A percentile compares a stretch with the other conserved stretches of the same genome.
Evolutionary conservation across 2,888 invertebrate genomes (phyloP).

Genomic region (Hirtodrosophila duncani): DNA sequence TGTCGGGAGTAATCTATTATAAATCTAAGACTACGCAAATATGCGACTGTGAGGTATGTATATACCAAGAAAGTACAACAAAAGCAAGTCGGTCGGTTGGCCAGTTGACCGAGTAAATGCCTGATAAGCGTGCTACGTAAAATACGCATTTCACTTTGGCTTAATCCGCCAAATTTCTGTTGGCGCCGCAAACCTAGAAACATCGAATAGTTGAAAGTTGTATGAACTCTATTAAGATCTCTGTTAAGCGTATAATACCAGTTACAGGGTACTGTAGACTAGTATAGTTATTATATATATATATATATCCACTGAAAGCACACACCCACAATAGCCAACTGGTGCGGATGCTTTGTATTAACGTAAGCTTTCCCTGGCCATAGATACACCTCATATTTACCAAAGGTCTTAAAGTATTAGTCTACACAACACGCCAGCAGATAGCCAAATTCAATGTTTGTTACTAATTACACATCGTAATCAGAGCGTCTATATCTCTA

Average conservation of each 20-base stretch:
- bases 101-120: slow-evolving; percentile 51
- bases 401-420: too few species aligned
- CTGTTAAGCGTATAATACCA: too few species aligned
- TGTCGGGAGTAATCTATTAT: slow-evolving; percentile 28
- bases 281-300: too few species aligned
- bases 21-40: slow-evolving; percentile 45
- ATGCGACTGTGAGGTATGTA: slow-evolving; percentile 13
- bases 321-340: too few species aligned
- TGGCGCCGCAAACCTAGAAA: too few species aligned
- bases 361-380: too few species aligned
- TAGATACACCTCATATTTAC: too few species aligned
- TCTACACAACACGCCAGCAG: slow-evolving; percentile 25
- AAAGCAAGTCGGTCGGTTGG: slow-evolving; percentile 6
- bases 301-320: too few species aligned
- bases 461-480: slow-evolving; percentile 42
- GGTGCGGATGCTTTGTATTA: too few species aligned
- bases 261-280: too few species aligned
- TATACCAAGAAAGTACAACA: slow-evolving; percentile 13
- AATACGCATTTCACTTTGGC: slow-evolving; percentile 31
- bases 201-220: too few species aligned
- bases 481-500: slow-evolving; percentile 31
- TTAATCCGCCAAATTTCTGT: slow-evolving; percentile 9
- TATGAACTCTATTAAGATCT: too few species aligned
- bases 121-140: slow-evolving; percentile 51
- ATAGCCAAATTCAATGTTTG: slow-evolving; percentile 43